Evolutionary conservation across 2,797 vertebrate species (phyloP).

Genomic region (Fundulus diaphanus): DNA sequence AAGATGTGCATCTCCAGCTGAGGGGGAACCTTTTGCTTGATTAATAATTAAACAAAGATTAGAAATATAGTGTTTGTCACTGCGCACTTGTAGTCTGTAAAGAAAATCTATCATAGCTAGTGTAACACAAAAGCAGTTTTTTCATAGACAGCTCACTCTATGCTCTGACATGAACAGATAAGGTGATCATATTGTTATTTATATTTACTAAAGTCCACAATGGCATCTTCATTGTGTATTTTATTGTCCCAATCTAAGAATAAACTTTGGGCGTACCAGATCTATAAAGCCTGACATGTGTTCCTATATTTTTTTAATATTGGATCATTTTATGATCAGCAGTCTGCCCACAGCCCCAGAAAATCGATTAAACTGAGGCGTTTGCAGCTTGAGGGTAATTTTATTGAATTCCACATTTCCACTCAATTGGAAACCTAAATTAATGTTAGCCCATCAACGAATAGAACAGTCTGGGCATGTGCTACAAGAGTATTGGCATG

Average conservation of each 20-base stretch:
- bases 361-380: slow-evolving; percentile 15
- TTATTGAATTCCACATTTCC: slow-evolving; percentile 28
- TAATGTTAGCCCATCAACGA: slow-evolving; percentile 39
- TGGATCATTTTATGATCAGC: slow-evolving; percentile 8
- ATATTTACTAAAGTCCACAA: neutral
- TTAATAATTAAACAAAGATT: neutral
- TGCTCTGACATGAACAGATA: neutral
- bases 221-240: slow-evolving; percentile 41
- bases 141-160: neutral
- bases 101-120: neutral
- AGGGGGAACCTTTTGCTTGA: neutral
- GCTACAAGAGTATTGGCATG: slow-evolving; percentile 44
- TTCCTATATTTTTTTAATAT: neutral
- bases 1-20: neutral
- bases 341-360: neutral
- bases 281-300: neutral
- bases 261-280: neutral
- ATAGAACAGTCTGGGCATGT: slow-evolving; percentile 46
- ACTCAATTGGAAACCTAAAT: slow-evolving; percentile 44
- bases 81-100: neutral
- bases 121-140: no score
- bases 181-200: neutral
- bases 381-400: slow-evolving; percentile 20
- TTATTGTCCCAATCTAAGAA: slow-evolving; percentile 31
- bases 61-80: neutral